These are phyloP conservation scores for Setophaga petechia DNA, from an alignment of 2,113 vertebrate genomes.

Conservation along the genomic window DNA sequence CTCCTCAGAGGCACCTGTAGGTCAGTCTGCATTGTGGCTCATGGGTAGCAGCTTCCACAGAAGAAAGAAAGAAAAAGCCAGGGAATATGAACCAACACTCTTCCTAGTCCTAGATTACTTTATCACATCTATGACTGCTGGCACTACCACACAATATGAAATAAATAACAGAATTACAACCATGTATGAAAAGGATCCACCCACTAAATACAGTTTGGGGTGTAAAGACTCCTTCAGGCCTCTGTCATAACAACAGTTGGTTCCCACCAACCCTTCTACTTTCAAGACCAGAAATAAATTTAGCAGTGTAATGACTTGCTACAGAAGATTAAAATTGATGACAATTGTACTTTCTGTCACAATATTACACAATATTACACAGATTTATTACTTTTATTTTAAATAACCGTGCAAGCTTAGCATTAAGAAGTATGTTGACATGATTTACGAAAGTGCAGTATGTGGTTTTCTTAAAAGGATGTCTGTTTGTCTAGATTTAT, in stretches of 20 bases:
- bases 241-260: rapidly evolving
- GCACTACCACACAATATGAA: background rate
- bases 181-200: background rate
- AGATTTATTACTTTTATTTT: background rate
- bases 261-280: rapidly evolving
- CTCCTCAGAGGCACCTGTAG: rapidly evolving
- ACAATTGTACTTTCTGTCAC: background rate
- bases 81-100: rapidly evolving
- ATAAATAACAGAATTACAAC: background rate
- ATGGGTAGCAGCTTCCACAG: background rate
- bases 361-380: no score
- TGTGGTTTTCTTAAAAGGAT: background rate
- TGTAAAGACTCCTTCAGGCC: background rate
- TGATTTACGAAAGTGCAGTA: background rate
- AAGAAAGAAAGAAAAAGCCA: background rate
- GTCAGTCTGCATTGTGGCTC: background rate
- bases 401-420: background rate
- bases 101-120: background rate
- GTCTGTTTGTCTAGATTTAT: background rate
- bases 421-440: background rate
- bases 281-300: background rate
- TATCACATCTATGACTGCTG: background rate
- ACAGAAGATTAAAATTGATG: background rate
- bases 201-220: background rate
- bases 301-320: background rate